Evolutionary conservation across 2,113 vertebrate genomes (phyloP).

Genomic region (Catharus bicknelli): DNA sequence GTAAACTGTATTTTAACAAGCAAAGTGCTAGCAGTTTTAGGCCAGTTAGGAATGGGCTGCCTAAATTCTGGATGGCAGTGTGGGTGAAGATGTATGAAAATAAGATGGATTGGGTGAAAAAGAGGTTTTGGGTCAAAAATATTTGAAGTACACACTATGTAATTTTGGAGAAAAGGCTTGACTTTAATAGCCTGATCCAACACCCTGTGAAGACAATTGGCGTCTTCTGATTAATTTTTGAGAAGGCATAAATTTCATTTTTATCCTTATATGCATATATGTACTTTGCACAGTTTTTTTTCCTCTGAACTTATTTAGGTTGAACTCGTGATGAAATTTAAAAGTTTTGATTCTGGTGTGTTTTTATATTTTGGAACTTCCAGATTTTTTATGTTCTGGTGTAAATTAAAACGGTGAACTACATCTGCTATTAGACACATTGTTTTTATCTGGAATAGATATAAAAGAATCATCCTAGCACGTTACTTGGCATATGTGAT

Average conservation of each 20-base stretch:
- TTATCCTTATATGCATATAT: neutral
- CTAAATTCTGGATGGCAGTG: neutral
- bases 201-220: neutral
- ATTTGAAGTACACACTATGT: neutral
- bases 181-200: neutral
- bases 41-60: neutral
- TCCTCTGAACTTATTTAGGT: neutral
- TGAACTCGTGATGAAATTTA: neutral
- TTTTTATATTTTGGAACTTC: neutral
- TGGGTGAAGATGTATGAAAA: neutral
- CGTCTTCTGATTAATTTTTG: neutral
- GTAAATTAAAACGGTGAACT: neutral
- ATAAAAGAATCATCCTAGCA: neutral
- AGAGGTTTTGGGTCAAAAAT: neutral
- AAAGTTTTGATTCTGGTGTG: neutral
- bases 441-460: neutral
- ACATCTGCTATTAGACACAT: neutral
- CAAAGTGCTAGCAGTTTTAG: neutral
- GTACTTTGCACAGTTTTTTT: neutral
- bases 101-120: neutral
- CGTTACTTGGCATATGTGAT: neutral
- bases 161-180: neutral
- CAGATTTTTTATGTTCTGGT: neutral
- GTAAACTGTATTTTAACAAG: neutral
- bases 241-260: neutral